A percentile compares a stretch with the other conserved stretches of the same genome.
phyloP scores from a whole-genome alignment of 2,888 invertebrate genomes.

The Chesias legatella region DNA sequence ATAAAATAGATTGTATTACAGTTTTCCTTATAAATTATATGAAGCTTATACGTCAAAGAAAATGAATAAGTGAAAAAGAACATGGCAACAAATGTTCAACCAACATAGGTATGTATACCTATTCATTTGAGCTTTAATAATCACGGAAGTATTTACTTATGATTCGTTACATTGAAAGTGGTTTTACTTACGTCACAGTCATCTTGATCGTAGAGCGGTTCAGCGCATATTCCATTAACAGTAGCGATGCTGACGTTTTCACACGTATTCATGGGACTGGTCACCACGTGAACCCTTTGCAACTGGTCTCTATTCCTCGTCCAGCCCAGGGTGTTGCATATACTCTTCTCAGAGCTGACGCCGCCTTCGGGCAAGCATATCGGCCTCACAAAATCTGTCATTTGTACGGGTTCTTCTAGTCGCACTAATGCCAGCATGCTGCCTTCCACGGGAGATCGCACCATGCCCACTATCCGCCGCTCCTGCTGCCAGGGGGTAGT shows the following conservation, averaged over 20 bases:
- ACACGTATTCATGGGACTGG: conserved; percentile 89
- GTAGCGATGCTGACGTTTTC: conserved; percentile 92
- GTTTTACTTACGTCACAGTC: conserved; percentile 88
- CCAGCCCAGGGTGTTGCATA: conserved; percentile 93
- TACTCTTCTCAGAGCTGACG: conserved; percentile 44
- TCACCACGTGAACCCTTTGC: conserved; percentile 88
- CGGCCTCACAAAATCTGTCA: conserved; percentile 91
- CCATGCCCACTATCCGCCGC: conserved; percentile 90
- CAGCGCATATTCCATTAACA: conserved; percentile 91
- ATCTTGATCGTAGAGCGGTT: conserved; percentile 87
- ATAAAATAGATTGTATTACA: too few relatives aligned
- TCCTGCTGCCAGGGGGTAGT: conserved; percentile 94
- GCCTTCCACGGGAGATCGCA: conserved; percentile 93
- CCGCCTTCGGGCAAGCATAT: conserved; percentile 86
- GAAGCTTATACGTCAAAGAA: too few relatives aligned
- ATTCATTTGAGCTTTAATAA: too few relatives aligned
- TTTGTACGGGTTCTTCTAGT: conserved; percentile 85
- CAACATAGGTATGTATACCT: too few relatives aligned
- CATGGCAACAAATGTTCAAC: too few relatives aligned
- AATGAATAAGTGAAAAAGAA: too few relatives aligned
- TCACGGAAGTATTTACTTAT: too few relatives aligned
- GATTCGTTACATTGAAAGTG: too few relatives aligned
- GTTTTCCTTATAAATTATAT: too few relatives aligned
- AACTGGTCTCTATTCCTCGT: conserved; percentile 90
- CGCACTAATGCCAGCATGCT: conserved; percentile 91